Evolutionary conservation across 2,888 invertebrate species (phyloP), one percentile per base, ranked within the genome.

Genomic region (Volucella inflata): DNA sequence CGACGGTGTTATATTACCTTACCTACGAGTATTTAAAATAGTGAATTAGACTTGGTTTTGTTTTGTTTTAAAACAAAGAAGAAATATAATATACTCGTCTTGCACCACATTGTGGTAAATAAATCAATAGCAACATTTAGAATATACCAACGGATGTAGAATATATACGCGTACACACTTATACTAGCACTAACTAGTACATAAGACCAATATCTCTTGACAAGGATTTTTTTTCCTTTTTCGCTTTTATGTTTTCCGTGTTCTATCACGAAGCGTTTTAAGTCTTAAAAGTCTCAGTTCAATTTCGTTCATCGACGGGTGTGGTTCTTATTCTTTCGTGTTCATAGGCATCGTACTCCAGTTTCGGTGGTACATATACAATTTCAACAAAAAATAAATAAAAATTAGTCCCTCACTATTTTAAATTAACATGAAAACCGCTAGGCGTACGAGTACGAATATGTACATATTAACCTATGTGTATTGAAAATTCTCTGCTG

Each of bases 281-380:
- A 8, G 48, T 50, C n/a, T 14, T 62, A 9, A 76, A 72, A 70
- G 74, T 74, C 74, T 50, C 88, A 89, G 89, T 89, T 87, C 84
- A 87, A 87, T 88, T 88, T 88, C 87, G 84, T 85, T 68, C 83
- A 62, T 87, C 80, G 87, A 87, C 88, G 89, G 89, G 89, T 89
- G 89, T 87, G 89, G 89, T 88, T 88, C 87, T 67, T 87, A 59
- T 71, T 79, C 87, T 85, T 82, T 72, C 88, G 12, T 62, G 11
- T 30, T 21, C 59, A 70, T 64, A 16, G 50, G 55, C 62, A 17
- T 42, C 42, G 14, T n/a, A 38, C 36, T 68, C 70, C 46, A 21
- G 64, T 77, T 30, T 21, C 21, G 3, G 21, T 21, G 4, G 2
- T 21, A 21, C 21, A 21, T 21, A 21, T 21, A 21, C 21, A 21